phyloP scores from a whole-genome alignment of 2,113 vertebrate genomes.

The Chloroceryle aenea region DNA sequence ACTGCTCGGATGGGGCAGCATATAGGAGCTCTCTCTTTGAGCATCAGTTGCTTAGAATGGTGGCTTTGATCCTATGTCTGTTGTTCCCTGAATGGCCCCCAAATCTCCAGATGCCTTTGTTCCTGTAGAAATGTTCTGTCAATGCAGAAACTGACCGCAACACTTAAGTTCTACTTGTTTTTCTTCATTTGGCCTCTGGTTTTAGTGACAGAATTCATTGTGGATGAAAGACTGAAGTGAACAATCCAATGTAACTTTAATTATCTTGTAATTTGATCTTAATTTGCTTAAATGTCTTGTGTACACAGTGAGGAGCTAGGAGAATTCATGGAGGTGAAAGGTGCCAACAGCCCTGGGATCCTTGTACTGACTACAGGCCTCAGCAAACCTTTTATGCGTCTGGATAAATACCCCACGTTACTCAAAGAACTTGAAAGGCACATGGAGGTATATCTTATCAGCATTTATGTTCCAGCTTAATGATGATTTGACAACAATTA shows the following conservation, averaged over 20 bases:
- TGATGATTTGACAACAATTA: conserved; percentile 67
- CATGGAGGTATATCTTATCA: conserved; percentile 91
- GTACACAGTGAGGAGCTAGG: conserved; percentile 88
- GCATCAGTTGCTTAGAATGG: neutral
- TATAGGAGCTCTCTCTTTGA: neutral
- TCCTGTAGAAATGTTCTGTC: too few relatives aligned
- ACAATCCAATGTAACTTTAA: neutral
- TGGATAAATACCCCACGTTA: conserved; percentile 96
- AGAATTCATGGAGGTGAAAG: conserved; percentile 95
- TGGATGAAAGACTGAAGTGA: neutral
- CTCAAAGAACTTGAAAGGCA: conserved; percentile 98
- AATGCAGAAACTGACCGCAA: neutral
- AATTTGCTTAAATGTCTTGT: conserved; percentile 23
- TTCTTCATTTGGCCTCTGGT: neutral
- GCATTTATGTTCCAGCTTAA: conserved; percentile 58
- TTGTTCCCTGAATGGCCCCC: neutral
- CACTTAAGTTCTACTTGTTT: neutral
- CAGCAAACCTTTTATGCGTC: conserved; percentile 99
- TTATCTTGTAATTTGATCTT: neutral
- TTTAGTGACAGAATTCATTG: neutral
- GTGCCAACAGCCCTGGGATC: conserved; percentile 91
- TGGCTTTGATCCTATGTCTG: neutral
- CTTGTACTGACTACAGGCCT: conserved; percentile 95
- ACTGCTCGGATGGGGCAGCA: neutral
- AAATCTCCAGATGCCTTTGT: neutral